Evolutionary conservation across 2,797 vertebrate species (phyloP), one percentile per base, ranked within the genome.

Genomic region (Dallia pectoralis): DNA sequence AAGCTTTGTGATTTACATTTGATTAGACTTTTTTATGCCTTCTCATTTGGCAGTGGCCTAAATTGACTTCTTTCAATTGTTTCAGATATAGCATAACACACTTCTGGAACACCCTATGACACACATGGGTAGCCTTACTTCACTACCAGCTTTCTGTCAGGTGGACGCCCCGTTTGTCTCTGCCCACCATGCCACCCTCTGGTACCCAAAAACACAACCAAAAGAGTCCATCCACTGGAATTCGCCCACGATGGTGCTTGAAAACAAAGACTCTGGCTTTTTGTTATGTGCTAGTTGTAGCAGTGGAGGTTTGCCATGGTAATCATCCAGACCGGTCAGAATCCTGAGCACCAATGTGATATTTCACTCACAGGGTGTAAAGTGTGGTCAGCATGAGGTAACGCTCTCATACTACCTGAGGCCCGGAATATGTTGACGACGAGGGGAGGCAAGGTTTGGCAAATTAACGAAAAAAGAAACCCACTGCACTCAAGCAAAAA

Each of bases 361-460:
- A 92, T 92, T 93, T 93, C 87, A 83, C 88, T 82, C 69, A 59
- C 71, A 68, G 77, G 79, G 70, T 83, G 75, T 85, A 87, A 82
- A 89, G 84, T 80, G 86, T 84, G 90, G 88, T 84, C 76, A 72
- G 84, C 87, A 84, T 62, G 80, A 88, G 83, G 87, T 89, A 80
- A 88, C 80, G 74, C 72, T 47, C 63, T 78, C 81, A 69, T 84
- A 87, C 3, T 0, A 91, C 84, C 81, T 85, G 78, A 81, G 72
- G 82, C 80, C 76, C 22, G 73, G 75, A 75, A 59, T 14, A 59
- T n/a, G 25, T 59, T 59, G 53, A 59, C 53, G 53, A 78, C 76
- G 68, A 84, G 40, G 44, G 66, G 40, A 11, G 40, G 47, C 16
- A 22, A 12, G 11, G 22, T 56, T 47, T 67, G n/a, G 66, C 66